Base-by-base conservation (phyloP, 2,797 vertebrate genomes). In the Molossus alvarezi region DNA sequence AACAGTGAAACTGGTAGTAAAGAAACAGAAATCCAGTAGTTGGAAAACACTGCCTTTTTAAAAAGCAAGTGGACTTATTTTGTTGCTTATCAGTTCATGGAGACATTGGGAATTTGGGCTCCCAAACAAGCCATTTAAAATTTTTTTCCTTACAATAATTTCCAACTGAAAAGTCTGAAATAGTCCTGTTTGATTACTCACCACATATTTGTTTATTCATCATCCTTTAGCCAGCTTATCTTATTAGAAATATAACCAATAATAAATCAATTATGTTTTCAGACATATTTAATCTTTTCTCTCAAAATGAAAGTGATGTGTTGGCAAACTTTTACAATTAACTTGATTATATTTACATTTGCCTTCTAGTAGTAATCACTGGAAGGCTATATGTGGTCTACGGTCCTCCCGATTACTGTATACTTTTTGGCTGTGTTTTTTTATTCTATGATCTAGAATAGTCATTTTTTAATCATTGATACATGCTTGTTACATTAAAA, bases 21-120 rank as follows among this genome's bases (percentile, higher is more conserved):
- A 85, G 45, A 91, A 81, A 85, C 15, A 41, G 83, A 87, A 75
- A 76, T 77, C 7, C 60, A 92, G 77, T 79, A 82, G 17, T 23
- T 73, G 67, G 27, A 92, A 87, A 69, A 48, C 14, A 93, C 0
- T 57, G 41, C 48, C 75, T 53, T 77, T 88, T n/a, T 27, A 57
- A 95, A 83, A 80, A 57, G 76, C 73, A 90, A 94, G 45, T 9
- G 75, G 62, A 82, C 71, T 89, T 60, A 69, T 65, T 80, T 90
- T 23, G 21, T 33, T 81, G 72, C 25, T 88, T 91, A 88, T 53
- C 53, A 20, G 33, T 51, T 94, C 71, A 91, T 60, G 9, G 23
- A 95, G 27, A 73, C 25, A 55, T 51, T 51, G 33, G 51, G n/a
- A 69, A 77, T 45, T 75, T 29, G 45, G 41, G 20, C 17, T 95